These are phyloP conservation scores for Stramonita haemastoma DNA, from an alignment of 2,888 invertebrate species.

Conservation along the genomic window DNA sequence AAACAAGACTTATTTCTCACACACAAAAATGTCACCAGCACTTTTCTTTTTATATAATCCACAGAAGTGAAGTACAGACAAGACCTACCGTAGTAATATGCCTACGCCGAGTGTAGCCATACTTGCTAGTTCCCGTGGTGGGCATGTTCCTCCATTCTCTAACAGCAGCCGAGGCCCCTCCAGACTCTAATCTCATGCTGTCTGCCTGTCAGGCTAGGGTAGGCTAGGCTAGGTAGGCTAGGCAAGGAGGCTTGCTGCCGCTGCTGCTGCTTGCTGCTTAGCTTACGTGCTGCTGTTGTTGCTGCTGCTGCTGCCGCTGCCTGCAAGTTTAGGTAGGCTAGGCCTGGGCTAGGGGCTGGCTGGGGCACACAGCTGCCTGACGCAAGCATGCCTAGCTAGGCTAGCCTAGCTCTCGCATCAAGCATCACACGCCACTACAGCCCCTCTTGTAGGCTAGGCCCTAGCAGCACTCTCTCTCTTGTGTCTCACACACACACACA, in stretches of 20 bases:
- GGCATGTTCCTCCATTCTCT: constrained; percentile 64
- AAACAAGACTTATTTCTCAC: not conserved
- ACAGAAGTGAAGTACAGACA: not conserved
- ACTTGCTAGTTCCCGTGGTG: constrained; percentile 54
- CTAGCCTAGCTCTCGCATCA: not conserved
- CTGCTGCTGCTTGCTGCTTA: no score
- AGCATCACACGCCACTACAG: not conserved
- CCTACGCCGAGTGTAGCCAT: constrained; percentile 28
- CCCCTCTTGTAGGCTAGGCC: not conserved
- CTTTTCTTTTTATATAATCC: no score
- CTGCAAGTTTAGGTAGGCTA: no score
- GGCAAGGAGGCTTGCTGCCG: no score
- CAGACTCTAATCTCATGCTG: constrained; percentile 62
- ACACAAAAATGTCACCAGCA: not conserved
- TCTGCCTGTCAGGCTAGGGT: no score
- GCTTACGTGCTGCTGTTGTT: no score
- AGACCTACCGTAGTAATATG: constrained; percentile 33
- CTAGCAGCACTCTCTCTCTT: no score
- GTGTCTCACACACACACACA: no score
- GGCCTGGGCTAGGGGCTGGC: no score
- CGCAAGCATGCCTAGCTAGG: not conserved
- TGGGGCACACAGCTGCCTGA: no score
- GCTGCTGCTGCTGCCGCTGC: no score
- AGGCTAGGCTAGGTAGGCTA: no score
- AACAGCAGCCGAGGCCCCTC: constrained; percentile 47